These are phyloP conservation scores for Lasioglossum lativentre DNA, from an alignment of 2,888 invertebrate species.

Conservation along the genomic window DNA sequence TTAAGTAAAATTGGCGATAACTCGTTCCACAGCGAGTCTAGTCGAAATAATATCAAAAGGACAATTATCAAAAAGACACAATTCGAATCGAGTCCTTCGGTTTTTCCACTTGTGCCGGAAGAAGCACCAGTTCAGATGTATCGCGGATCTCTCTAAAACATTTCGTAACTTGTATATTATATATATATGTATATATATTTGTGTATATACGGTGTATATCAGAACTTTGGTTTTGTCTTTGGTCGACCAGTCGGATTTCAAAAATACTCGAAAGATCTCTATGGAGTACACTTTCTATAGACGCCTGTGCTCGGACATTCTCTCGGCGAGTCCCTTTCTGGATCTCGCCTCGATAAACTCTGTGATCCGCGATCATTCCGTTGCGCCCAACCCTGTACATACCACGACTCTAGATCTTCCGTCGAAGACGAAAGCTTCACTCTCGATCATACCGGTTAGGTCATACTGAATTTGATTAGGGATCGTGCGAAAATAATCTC, in stretches of 20 bases:
- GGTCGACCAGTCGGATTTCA: constrained; percentile 68
- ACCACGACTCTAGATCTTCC: constrained; percentile 8
- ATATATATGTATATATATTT: constrained; percentile 43
- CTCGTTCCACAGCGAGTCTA: neutral
- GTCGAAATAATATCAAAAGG: constrained; percentile 48
- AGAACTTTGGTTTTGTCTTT: constrained; percentile 72
- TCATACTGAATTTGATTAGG: neutral
- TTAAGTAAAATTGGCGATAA: constrained; percentile 13
- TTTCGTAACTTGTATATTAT: constrained; percentile 45
- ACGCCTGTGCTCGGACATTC: constrained; percentile 1
- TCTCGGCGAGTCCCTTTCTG: neutral
- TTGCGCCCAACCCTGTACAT: constrained; percentile 62
- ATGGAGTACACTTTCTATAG: constrained; percentile 39
- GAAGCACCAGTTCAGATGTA: constrained; percentile 33
- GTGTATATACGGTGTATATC: constrained; percentile 66
- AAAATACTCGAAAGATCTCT: constrained; percentile 69
- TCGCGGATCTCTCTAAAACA: constrained; percentile 51
- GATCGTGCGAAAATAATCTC: neutral
- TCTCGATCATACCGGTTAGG: neutral
- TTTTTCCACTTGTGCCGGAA: constrained; percentile 12
- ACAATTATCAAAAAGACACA: constrained; percentile 55
- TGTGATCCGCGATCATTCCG: constrained; percentile 54
- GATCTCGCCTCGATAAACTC: constrained; percentile 23
- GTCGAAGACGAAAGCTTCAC: neutral
- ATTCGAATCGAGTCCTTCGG: constrained; percentile 33